Base-by-base conservation (phyloP, 2,113 vertebrate genomes). In the Hippocampus barbouri region DNA sequence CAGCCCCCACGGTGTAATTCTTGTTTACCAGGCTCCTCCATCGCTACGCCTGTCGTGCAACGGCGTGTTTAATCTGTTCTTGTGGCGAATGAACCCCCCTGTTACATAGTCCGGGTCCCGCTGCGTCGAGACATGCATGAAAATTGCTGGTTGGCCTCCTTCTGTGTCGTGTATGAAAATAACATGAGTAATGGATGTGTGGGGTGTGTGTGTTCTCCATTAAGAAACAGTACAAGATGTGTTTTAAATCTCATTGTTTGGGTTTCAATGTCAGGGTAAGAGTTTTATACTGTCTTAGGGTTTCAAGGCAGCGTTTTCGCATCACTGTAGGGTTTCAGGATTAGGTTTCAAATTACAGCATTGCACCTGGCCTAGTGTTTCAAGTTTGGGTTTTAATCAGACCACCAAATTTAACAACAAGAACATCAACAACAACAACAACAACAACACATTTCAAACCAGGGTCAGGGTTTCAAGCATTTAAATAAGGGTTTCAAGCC, bases 1-100 rank as follows among this genome's bases (percentile, higher is more conserved):
- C 73, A 81, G 63, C 79, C 81, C 81, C 84, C 60, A 59, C 79
- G 75, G 69, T 51, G 75, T 83, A 75, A 80, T 84, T 83, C 72
- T 79, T 83, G 75, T 85, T 85, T 84, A 83, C 73, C 69, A 79
- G 62, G 66, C 72, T 80, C 60, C 60, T 41, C 30, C 30, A 49
- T 8, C 0, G 27, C 27, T 34, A 30, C 59, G 5, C 27, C 27
- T 61, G 59, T 61, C 59, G 15, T 61, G 27, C 59, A 27, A 41
- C 63, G 66, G 56, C 25, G 47, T 69, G 47, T 79, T 77, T 69
- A 75, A n/a, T 69, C 64, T 59, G 68, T 73, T 57, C 20, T 53
- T 16, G 69, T n/a, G 71, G 66, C 45, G 69, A 43, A 74, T 63
- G 34, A 41, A 63, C 45, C 57, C 66, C 73, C 71, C 78, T 25